These are phyloP conservation scores for Pseudochirops cupreus DNA, from an alignment of 2,797 vertebrate species.

Conservation along the genomic window DNA sequence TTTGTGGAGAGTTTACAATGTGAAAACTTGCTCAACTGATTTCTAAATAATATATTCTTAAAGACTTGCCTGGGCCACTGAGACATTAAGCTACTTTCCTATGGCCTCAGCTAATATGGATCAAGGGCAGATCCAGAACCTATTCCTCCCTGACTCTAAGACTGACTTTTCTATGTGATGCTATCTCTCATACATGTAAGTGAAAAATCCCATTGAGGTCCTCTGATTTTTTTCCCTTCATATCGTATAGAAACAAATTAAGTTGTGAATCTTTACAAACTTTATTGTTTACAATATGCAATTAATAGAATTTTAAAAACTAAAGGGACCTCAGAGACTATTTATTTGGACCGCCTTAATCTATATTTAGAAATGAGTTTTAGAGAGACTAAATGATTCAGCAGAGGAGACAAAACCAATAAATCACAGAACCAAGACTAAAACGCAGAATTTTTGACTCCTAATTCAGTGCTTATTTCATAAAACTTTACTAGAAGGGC, in stretches of 20 bases:
- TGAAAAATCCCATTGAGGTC: background rate
- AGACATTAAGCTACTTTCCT: background rate
- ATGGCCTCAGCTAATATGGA: background rate
- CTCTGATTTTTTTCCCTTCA: background rate
- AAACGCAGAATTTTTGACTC: background rate
- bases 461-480: background rate
- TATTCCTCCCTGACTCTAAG: background rate
- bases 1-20: background rate
- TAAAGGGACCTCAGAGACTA: background rate
- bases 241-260: background rate
- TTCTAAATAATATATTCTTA: background rate
- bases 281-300: background rate
- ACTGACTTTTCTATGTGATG: background rate
- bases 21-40: background rate
- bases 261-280: background rate
- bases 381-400: background rate
- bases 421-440: background rate
- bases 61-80: background rate
- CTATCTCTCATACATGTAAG: background rate
- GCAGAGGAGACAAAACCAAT: background rate
- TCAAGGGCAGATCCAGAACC: background rate
- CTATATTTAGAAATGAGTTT: background rate
- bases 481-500: background rate
- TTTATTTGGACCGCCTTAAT: background rate
- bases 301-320: background rate